These are phyloP conservation scores for Poecile montanus DNA, from an alignment of 2,797 vertebrate species.

Conservation along the genomic window DNA sequence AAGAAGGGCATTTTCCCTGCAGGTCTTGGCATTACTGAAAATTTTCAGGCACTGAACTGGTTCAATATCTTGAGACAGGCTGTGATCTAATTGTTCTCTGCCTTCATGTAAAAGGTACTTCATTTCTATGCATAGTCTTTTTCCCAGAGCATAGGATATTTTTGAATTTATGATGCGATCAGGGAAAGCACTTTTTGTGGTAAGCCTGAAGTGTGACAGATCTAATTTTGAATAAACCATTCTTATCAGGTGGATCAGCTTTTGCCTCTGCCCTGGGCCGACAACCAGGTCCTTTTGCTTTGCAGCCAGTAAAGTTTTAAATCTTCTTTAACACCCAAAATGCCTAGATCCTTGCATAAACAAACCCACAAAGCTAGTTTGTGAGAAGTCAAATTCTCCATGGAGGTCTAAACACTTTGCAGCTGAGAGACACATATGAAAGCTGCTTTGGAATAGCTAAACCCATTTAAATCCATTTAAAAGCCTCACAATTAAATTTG, in stretches of 20 bases:
- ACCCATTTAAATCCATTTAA: constrained; percentile 43
- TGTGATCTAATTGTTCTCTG: background rate
- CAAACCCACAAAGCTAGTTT: constrained; percentile 7
- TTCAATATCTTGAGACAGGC: background rate
- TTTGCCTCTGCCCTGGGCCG: background rate
- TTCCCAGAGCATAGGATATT: background rate
- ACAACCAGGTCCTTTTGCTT: background rate
- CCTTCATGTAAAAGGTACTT: background rate
- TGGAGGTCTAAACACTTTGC: constrained; percentile 26
- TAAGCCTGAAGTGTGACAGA: background rate
- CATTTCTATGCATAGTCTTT: background rate
- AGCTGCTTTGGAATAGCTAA: constrained; percentile 51
- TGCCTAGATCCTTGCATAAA: constrained; percentile 24
- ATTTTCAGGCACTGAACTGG: background rate
- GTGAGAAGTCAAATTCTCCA: constrained; percentile 19
- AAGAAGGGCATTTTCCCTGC: background rate
- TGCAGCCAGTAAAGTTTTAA: background rate
- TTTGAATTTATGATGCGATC: background rate
- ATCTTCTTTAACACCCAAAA: background rate
- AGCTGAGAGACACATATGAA: background rate
- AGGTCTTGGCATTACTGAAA: background rate
- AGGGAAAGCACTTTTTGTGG: background rate
- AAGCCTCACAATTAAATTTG: constrained; percentile 42
- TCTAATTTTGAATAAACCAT: background rate
- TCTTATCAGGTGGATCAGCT: constrained; percentile 13